Percentiles rank a stretch among this genome's conserved stretches.
Conservation (phyloP, 2,113 vertebrate genomes). For the Gasterosteus aculeatus region DNA sequence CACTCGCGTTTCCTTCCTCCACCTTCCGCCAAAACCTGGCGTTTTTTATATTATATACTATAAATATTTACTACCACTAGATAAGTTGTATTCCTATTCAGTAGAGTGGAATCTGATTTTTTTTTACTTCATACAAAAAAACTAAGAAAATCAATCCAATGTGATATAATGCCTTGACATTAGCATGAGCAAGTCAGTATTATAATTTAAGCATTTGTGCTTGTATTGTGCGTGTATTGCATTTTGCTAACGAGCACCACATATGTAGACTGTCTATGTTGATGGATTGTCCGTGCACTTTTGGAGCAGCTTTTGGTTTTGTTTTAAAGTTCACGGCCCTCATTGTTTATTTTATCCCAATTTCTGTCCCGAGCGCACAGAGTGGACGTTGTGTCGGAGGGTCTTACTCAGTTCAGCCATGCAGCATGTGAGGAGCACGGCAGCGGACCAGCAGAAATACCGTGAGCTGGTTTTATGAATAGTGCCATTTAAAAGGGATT, state of each 20-base stretch:
- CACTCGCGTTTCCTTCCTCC: neutral
- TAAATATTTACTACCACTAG: too few relatives aligned
- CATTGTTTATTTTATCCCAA: constrained; percentile 36
- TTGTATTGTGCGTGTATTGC: too few relatives aligned
- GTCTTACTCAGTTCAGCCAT: constrained; percentile 44
- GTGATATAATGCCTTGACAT: neutral
- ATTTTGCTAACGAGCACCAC: neutral
- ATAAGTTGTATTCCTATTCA: too few relatives aligned
- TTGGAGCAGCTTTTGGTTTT: neutral
- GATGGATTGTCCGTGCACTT: neutral
- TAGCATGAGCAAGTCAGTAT: neutral
- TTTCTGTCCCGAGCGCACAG: constrained; percentile 35
- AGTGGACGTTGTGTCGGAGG: constrained; percentile 32
- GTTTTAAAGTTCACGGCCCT: constrained; percentile 24
- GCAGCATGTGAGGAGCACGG: constrained; percentile 32
- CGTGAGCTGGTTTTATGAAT: constrained; percentile 69
- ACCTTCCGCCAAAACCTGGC: too few relatives aligned
- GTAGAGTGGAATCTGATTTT: neutral
- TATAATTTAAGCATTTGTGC: neutral
- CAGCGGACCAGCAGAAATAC: constrained; percentile 46
- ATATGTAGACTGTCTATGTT: neutral
- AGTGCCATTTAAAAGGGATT: constrained; percentile 68
- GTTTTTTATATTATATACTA: too few relatives aligned
- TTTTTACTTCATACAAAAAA: neutral
- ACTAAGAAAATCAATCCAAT: neutral